Evolutionary conservation across 2,797 vertebrate species (phyloP).

Genomic region (Bovichtus diacanthus): DNA sequence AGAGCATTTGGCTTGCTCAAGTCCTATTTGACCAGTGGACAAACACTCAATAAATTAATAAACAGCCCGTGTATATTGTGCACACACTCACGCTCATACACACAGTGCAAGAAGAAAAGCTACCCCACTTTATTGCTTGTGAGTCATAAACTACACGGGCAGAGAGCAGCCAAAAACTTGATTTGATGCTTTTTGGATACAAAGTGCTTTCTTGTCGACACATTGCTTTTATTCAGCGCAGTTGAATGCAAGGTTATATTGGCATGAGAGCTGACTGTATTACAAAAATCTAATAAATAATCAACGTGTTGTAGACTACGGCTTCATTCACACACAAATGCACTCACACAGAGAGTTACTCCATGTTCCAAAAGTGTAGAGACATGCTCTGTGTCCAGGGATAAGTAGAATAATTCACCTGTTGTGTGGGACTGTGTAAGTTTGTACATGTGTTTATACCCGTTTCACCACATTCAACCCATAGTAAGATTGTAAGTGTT

Average conservation of each 20-base stretch:
- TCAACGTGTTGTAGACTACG: conserved; percentile 28
- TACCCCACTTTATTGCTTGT: conserved; percentile 47
- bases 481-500: conserved; percentile 19
- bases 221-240: conserved; percentile 44
- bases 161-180: conserved; percentile 63
- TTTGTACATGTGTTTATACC: no score
- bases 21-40: conserved; percentile 58
- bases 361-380: not conserved
- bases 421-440: no score
- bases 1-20: conserved; percentile 45
- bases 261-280: conserved; percentile 30
- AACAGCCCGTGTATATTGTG: conserved; percentile 61
- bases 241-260: conserved; percentile 42
- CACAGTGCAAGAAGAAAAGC: conserved; percentile 33
- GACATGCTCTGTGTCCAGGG: not conserved
- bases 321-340: not conserved
- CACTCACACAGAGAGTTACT: not conserved
- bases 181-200: conserved; percentile 68
- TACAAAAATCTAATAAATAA: conserved; percentile 41
- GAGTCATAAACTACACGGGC: conserved; percentile 55
- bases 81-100: conserved; percentile 34
- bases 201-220: conserved; percentile 57
- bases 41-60: conserved; percentile 73
- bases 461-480: no score
- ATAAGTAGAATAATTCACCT: no score